Conservation (phyloP, 2,797 vertebrate species). For the Sandelia bainsii region DNA sequence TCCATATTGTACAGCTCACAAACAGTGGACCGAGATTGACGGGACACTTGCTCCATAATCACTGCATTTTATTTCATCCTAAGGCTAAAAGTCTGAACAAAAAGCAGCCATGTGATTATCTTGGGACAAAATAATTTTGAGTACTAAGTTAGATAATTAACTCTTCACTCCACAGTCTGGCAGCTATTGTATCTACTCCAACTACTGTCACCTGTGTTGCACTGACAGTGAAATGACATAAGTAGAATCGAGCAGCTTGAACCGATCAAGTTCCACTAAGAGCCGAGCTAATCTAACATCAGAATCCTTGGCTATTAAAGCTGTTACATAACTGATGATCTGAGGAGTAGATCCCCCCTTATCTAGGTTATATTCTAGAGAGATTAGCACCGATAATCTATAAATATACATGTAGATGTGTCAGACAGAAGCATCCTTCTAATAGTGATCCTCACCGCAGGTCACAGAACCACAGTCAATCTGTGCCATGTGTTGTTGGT, state of each 20-base stretch:
- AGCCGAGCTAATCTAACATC: background rate
- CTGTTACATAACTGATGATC: slow-evolving; percentile 25
- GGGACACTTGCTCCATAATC: slow-evolving; percentile 18
- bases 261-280: background rate
- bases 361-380: slow-evolving; percentile 14
- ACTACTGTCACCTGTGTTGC: background rate
- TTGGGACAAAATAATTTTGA: slow-evolving; percentile 5
- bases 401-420: slow-evolving; percentile 15
- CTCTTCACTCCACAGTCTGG: background rate
- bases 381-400: slow-evolving; percentile 48
- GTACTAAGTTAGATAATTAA: background rate
- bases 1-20: slow-evolving; percentile 40
- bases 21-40: slow-evolving; percentile 5
- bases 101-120: slow-evolving; percentile 38
- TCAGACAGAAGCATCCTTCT: slow-evolving; percentile 6
- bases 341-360: background rate
- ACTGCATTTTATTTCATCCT: slow-evolving; percentile 24
- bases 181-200: slow-evolving; percentile 19
- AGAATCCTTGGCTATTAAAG: slow-evolving; percentile 11
- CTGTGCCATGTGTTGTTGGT: background rate
- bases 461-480: background rate
- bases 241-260: background rate
- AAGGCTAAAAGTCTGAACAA: slow-evolving; percentile 66
- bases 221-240: background rate
- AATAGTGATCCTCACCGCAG: background rate